Evolutionary conservation across 2,797 vertebrate species (phyloP).

Genomic region (Hirundo rustica): DNA sequence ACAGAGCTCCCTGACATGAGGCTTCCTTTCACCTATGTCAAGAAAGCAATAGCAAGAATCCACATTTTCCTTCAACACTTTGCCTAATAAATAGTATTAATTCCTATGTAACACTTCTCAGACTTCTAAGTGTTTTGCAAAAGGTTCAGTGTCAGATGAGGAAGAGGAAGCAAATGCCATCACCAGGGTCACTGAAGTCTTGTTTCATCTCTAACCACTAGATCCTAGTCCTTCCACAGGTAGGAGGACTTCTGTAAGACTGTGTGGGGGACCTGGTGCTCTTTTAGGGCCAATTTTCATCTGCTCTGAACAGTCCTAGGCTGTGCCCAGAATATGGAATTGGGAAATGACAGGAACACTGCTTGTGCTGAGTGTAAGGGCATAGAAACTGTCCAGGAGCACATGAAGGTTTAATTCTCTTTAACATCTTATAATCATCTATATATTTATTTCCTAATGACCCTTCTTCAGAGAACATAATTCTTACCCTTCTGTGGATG

Average conservation of each 20-base stretch:
- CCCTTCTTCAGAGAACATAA: neutral
- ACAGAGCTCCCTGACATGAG: neutral
- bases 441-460: neutral
- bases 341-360: neutral
- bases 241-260: neutral
- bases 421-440: neutral
- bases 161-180: neutral
- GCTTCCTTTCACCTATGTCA: neutral
- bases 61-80: neutral
- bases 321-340: neutral
- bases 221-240: neutral
- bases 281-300: neutral
- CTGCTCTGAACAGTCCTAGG: neutral
- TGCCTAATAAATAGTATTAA: neutral
- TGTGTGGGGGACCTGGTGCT: fast-evolving
- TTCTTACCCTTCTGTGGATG: neutral
- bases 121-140: neutral
- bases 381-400: neutral
- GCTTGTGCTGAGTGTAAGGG: fast-evolving
- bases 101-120: neutral
- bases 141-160: neutral
- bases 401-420: neutral
- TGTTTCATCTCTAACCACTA: neutral
- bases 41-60: neutral
- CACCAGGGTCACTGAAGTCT: neutral